Evolutionary conservation across 2,113 vertebrate genomes (phyloP), one percentile per base, ranked within the genome.

Genomic region (Boleophthalmus pectinirostris): DNA sequence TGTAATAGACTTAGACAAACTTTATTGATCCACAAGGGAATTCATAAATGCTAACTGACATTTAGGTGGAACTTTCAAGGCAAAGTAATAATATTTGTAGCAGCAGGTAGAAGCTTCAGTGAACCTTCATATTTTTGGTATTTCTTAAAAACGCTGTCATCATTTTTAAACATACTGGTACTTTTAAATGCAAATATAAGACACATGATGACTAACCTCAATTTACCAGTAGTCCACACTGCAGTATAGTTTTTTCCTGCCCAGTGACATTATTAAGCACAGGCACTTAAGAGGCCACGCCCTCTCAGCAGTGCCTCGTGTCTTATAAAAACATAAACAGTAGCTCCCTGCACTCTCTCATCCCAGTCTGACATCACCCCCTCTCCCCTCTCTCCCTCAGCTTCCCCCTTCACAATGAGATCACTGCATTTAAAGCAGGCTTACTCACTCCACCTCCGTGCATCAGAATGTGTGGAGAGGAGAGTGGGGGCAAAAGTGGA

Each of bases 341-440:
- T 23, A 1, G 74, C 77, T 73, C 73, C 76, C 70, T 0, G 0
- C 69, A n/a, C 45, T 43, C 29, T 51, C 74, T 77, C 25, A 74
- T 84, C 65, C 82, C 79, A 91, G 83, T 89, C 92, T 93, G 92
- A 94, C 92, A 92, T 94, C 63, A 82, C 14, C 46, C 46, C 11
- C 14, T 1, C 45, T 2, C 12, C 45, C 9, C 9, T 13, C 46
- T 3, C 11, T 47, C 3, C 51, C 6, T 53, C 51, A 18, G 72
- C 67, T 47, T 16, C 51, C 53, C 53, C 68, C 85, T 79, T 80
- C 60, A 84, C 66, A 70, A 87, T 91, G 90, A 91, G 82, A 83
- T 91, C 89, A 90, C 72, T 15, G 23, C 72, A 2, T 63, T 33
- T 33, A 35, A 16, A 35, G 3, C 3, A 29, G 58, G 25, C 58